These are phyloP conservation scores for Atta colombica DNA, from an alignment of 1,140 invertebrate species.

Conservation along the genomic window DNA sequence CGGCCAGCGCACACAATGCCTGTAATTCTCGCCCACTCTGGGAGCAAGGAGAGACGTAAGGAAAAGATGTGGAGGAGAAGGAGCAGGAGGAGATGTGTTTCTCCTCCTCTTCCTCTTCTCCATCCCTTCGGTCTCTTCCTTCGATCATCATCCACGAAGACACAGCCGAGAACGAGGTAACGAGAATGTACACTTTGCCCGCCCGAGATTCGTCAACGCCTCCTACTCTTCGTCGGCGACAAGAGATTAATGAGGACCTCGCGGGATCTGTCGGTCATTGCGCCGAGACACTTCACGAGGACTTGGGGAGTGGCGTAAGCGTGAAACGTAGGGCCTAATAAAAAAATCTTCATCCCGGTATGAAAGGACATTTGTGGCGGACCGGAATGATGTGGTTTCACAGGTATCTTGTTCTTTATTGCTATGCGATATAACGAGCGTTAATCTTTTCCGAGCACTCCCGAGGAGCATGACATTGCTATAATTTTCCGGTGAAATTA, in stretches of 20 bases:
- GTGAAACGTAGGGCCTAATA: slow-evolving; percentile 45
- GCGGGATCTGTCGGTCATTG: slow-evolving; percentile 49
- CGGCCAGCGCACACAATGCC: slow-evolving; percentile 81
- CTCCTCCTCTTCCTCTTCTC: not conserved
- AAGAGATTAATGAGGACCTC: slow-evolving; percentile 43
- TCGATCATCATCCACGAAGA: slow-evolving; percentile 69
- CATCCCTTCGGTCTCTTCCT: not conserved
- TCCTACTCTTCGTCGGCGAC: slow-evolving; percentile 40
- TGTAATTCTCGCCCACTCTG: slow-evolving; percentile 84
- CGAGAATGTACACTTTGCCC: slow-evolving; percentile 53
- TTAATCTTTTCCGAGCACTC: slow-evolving; percentile 43
- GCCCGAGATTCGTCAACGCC: slow-evolving; percentile 51
- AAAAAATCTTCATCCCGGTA: slow-evolving; percentile 46
- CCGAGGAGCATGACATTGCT: slow-evolving; percentile 44
- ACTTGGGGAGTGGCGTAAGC: not conserved
- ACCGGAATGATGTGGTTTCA: slow-evolving; percentile 55
- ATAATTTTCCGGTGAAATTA: slow-evolving; percentile 60
- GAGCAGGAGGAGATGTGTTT: not conserved
- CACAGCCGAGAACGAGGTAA: slow-evolving; percentile 68
- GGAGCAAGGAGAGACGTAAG: slow-evolving; percentile 54
- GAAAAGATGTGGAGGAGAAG: slow-evolving; percentile 22
- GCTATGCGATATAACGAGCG: slow-evolving; percentile 50
- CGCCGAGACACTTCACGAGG: slow-evolving; percentile 38
- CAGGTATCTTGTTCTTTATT: slow-evolving; percentile 49
- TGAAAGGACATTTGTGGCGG: slow-evolving; percentile 52